Conservation (phyloP, 2,113 vertebrate species). For the Cygnus atratus region DNA sequence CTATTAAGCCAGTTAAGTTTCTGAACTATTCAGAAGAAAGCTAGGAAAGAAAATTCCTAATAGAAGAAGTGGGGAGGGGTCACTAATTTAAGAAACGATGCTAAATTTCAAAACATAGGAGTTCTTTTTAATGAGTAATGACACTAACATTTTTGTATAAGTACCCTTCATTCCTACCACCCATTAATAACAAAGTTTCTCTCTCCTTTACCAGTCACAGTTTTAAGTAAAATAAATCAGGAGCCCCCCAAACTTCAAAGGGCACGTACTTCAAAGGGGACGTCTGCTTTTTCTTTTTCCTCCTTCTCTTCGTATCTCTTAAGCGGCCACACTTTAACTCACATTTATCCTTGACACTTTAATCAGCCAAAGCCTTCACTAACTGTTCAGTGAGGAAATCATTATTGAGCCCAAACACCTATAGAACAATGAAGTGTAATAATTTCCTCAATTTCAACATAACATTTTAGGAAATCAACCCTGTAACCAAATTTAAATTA, state of each 20-base stretch:
- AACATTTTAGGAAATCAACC: not conserved
- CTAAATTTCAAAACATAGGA: not conserved
- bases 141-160: not conserved
- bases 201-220: not conserved
- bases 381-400: not conserved
- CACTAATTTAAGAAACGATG: not conserved
- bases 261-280: conserved; percentile 46
- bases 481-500: not conserved
- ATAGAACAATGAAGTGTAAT: not conserved
- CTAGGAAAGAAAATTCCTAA: not conserved
- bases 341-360: conserved; percentile 22
- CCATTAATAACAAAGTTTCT: not conserved
- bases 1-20: not conserved
- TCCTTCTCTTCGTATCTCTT: conserved; percentile 36
- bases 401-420: not conserved
- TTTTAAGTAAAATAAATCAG: conserved; percentile 54
- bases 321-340: conserved; percentile 15
- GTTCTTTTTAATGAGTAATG: not conserved
- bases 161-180: not conserved
- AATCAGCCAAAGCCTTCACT: not conserved
- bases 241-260: conserved; percentile 36
- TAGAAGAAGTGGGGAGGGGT: not conserved
- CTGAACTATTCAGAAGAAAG: not conserved
- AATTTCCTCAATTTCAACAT: conserved; percentile 20
- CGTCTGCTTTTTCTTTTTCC: not conserved